Conservation (phyloP, 2,888 invertebrate genomes). For the Tortrix viridana region DNA sequence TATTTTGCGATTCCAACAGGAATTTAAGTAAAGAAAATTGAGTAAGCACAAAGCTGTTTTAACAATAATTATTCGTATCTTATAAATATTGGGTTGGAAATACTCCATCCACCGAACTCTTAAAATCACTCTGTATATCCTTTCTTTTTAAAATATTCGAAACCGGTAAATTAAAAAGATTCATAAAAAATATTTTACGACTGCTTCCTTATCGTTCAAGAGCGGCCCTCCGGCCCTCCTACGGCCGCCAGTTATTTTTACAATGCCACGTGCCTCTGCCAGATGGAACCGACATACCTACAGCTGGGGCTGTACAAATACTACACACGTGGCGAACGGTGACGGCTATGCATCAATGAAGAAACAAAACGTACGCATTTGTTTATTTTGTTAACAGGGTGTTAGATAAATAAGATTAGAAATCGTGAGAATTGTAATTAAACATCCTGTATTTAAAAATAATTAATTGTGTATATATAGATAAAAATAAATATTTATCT, state of each 20-base stretch:
- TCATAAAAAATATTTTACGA: constrained; percentile 6
- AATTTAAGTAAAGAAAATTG: too few relatives aligned
- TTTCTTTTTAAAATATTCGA: neutral
- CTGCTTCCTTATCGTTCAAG: constrained; percentile 37
- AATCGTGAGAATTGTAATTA: too few relatives aligned
- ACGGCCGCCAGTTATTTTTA: constrained; percentile 32
- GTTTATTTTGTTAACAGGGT: constrained; percentile 8
- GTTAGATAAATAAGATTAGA: too few relatives aligned
- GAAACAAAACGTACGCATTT: constrained; percentile 10
- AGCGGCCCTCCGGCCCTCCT: constrained; percentile 34
- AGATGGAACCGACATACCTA: constrained; percentile 16
- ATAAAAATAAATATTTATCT: too few relatives aligned
- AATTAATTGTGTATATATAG: too few relatives aligned
- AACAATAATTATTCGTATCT: too few relatives aligned
- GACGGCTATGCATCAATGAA: constrained; percentile 23
- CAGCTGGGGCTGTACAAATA: neutral
- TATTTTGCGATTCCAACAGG: too few relatives aligned
- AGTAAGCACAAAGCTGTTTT: too few relatives aligned
- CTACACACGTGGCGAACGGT: constrained; percentile 9
- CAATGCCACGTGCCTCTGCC: constrained; percentile 26
- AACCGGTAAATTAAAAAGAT: constrained; percentile 1
- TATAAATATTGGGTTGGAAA: too few relatives aligned
- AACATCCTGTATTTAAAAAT: too few relatives aligned
- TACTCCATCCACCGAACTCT: neutral
- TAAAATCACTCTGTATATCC: neutral